A percentile compares a stretch with the other conserved stretches of the same genome.
Conservation (phyloP, 1,140 invertebrate species). For the Orius insidiosus region DNA sequence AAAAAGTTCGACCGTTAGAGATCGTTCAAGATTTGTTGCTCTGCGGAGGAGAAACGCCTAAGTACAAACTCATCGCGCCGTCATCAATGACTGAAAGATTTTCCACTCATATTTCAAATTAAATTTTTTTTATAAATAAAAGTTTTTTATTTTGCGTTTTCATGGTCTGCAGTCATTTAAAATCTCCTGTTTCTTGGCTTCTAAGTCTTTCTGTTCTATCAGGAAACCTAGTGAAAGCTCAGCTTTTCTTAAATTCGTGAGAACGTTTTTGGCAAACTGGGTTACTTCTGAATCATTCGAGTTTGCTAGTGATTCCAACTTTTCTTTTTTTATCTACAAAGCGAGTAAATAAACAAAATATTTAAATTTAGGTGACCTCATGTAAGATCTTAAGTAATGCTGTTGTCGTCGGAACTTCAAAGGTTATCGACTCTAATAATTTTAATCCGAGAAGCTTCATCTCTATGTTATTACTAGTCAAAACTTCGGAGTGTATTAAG, state of each 20-base stretch:
- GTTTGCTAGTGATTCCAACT: neutral
- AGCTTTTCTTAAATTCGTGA: neutral
- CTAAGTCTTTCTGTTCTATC: neutral
- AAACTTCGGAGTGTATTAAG: conserved; percentile 15
- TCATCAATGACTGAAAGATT: conserved; percentile 1
- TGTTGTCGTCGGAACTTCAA: conserved; percentile 20
- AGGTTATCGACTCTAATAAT: conserved; percentile 26
- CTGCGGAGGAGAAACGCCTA: conserved; percentile 25
- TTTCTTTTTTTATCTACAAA: neutral
- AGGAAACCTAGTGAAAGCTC: neutral
- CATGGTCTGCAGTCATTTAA: neutral
- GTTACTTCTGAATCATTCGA: neutral
- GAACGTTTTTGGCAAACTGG: neutral
- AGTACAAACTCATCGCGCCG: conserved; percentile 27
- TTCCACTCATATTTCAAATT: neutral
- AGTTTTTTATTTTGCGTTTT: neutral
- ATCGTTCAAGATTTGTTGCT: conserved; percentile 24
- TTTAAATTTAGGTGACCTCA: too few species aligned
- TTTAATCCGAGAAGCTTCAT: conserved; percentile 23
- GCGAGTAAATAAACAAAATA: too few species aligned
- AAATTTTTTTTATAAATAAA: neutral
- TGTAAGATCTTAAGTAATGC: conserved; percentile 19
- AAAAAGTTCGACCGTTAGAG: conserved; percentile 25
- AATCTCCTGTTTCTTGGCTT: conserved; percentile 1
- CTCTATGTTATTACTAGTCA: conserved; percentile 16